These are phyloP conservation scores for Drosophila santomea DNA, from an alignment of 1,140 invertebrate species.

Conservation along the genomic window DNA sequence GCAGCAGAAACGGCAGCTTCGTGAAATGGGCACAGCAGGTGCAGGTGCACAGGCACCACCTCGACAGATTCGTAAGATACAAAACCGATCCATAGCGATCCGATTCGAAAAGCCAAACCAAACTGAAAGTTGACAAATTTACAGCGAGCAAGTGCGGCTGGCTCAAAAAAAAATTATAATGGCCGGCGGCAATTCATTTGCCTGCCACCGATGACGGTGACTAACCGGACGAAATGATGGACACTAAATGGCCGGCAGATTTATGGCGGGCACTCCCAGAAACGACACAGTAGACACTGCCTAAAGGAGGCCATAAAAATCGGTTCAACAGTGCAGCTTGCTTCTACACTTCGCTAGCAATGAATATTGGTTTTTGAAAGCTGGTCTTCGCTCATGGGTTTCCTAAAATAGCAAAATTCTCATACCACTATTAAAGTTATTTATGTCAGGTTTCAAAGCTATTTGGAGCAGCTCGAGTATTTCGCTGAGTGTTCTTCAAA, in stretches of 20 bases:
- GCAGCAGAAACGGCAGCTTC: constrained; percentile 53
- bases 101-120: constrained; percentile 32
- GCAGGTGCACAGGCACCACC: constrained; percentile 61
- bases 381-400: too few species aligned
- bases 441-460: too few species aligned
- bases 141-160: constrained; percentile 55
- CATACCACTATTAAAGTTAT: not conserved
- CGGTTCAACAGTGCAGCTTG: too few species aligned
- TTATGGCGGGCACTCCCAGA: constrained; percentile 68
- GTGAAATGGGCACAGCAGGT: constrained; percentile 81
- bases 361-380: not conserved
- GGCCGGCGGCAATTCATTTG: constrained; percentile 77
- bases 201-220: constrained; percentile 56
- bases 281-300: constrained; percentile 14
- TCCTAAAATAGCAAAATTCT: not conserved
- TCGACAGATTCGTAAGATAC: constrained; percentile 26
- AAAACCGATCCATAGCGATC: constrained; percentile 29
- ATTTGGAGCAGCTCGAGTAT: not conserved
- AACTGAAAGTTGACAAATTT: constrained; percentile 79
- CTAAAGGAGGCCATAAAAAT: constrained; percentile 5
- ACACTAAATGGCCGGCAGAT: constrained; percentile 78
- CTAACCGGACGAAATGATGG: constrained; percentile 72
- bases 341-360: not conserved
- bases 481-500: constrained; percentile 10
- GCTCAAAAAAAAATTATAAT: constrained; percentile 51